Evolutionary conservation across 2,113 vertebrate species (phyloP).

Genomic region (Prolemur simus): DNA sequence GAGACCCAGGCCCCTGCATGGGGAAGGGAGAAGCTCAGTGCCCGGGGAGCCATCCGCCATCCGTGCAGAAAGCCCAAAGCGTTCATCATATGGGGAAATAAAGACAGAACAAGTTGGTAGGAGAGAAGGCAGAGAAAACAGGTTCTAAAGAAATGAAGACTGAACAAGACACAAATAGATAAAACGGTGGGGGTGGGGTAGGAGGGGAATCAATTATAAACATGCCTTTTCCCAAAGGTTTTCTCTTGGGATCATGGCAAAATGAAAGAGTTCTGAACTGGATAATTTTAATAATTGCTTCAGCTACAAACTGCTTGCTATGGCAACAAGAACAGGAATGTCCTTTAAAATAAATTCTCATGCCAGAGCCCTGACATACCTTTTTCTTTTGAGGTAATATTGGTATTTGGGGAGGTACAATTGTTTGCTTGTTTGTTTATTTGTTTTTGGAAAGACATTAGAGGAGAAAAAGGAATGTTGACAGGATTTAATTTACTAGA

Average conservation of each 20-base stretch:
- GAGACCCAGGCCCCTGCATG: background rate
- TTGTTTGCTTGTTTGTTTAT: background rate
- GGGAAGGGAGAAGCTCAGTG: background rate
- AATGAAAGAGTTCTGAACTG: background rate
- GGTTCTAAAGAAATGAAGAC: background rate
- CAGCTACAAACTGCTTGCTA: rapidly evolving
- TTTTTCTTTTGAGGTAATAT: background rate
- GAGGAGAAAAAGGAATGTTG: background rate
- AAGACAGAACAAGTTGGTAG: background rate
- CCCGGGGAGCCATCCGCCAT: background rate
- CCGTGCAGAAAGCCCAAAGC: background rate
- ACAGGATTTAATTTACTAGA: background rate
- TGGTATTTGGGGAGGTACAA: no score
- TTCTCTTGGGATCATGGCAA: background rate
- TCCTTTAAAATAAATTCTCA: rapidly evolving
- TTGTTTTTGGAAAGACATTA: background rate
- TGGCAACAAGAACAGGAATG: background rate
- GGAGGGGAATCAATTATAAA: background rate
- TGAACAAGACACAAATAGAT: background rate
- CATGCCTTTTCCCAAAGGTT: background rate
- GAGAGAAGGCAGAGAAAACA: background rate
- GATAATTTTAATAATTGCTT: no score
- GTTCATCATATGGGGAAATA: background rate
- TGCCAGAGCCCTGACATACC: rapidly evolving
- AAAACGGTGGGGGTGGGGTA: rapidly evolving